Base-by-base conservation (phyloP, 2,113 vertebrate species). In the Lagenorhynchus albirostris region DNA sequence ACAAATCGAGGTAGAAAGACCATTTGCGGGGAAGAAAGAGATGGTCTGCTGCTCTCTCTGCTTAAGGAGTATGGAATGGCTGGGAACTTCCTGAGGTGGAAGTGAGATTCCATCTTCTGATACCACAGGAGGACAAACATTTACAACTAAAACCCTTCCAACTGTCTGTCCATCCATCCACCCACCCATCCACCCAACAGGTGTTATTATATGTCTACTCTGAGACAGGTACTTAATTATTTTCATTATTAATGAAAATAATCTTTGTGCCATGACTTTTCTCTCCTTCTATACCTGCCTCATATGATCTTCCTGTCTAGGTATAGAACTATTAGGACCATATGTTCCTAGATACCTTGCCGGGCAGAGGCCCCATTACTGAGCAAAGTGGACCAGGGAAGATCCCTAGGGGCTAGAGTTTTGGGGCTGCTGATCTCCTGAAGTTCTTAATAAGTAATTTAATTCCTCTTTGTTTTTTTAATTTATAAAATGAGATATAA, bases 401-500 rank as follows among this genome's bases (percentile, higher is more conserved):
- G 4, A 23, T 38, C 33, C 36, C 50, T 47, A 33, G 8, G 21
- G 44, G 12, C 25, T n/a, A 81, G 44, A 50, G 20, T 6, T 79
- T 62, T 89, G 91, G 65, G n/a, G 44, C 33, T 95, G 12, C 10
- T 70, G 15, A 94, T 81, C 33, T 86, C n/a, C n/a, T 85, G 50
- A 87, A 67, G 53, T 83, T 77, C 33, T 70, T 84, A 84, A 2
- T 55, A 96, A 88, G 18, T 41, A 62, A 84, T 68, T 79, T 79
- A 47, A 81, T 63, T 89, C 23, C 10, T 88, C 29, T 36, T 83
- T 96, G 55, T 38, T 70, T 77, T 96, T 18, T 7, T 71, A 58
- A 80, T 91, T 94, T 87, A 74, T 86, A 89, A 91, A 91, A 65
- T 89, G 38, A 92, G 58, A 67, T 73, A 33, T 44, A 26, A 74